Evolutionary conservation across 2,797 vertebrate genomes (phyloP), one percentile per base, ranked within the genome.

Genomic region (Bovichtus variegatus): DNA sequence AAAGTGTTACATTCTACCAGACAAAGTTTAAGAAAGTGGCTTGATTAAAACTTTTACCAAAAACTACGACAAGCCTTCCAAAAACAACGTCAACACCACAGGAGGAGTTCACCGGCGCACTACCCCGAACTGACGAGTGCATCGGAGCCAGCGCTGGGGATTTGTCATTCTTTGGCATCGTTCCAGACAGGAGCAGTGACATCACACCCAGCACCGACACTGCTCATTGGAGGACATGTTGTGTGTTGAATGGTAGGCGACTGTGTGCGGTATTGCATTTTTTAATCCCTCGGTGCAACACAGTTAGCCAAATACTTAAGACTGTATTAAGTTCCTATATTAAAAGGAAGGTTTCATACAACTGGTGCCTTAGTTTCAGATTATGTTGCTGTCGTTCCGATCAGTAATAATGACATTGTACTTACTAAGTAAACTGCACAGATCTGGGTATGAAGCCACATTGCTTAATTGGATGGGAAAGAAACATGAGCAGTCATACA

Each of bases 91-190:
- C 51, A 67, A 3, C 23, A 6, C 10, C 8, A 6, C 61, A 65
- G 38, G 11, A 76, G 40, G 29, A 46, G 19, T 15, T 40, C 9
- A 15, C 23, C 12, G 18, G 27, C 1, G 38, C 36, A 54, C 11
- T 9, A 12, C 10, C 31, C 18, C 2, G 18, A 54, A 63, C 6
- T 53, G n/a, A 66, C 9, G 5, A 25, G 54, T 4, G 21, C 31
- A 68, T 44, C 3, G 9, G 15, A 13, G 60, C 49, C 53, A 25
- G 34, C 0, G 4, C 11, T 29, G 15, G 15, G 8, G 38, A 38
- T 51, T 44, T 44, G 27, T 71, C 58, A 34, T 19, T 57, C 2
- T 63, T 8, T 78, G 75, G 46, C 47, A 0, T 51, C 36, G 18
- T 16, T 55, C 55, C 49, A 76, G 12, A 36, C 49, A 55, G n/a